Percentiles rank a stretch among this genome's conserved stretches.
Evolutionary conservation across 2,797 vertebrate genomes (phyloP).

Genomic region (Neosalanx taihuensis): DNA sequence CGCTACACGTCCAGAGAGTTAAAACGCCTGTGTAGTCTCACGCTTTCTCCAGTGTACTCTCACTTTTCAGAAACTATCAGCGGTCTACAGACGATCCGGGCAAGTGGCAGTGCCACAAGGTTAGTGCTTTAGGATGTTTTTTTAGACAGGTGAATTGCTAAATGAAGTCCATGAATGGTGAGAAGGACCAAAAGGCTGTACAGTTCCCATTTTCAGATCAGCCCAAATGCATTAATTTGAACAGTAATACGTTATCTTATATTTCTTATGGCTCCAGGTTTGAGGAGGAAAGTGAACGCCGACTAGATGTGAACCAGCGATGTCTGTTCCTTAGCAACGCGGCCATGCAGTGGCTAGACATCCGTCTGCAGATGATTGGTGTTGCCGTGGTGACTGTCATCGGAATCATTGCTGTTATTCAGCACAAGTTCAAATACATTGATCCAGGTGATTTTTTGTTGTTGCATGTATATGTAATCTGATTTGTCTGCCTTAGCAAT

Average conservation of each 20-base stretch:
- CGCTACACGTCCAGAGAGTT: slow-evolving; percentile 88
- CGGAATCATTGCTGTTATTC: slow-evolving; percentile 81
- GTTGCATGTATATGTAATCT: neutral
- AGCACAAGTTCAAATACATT: slow-evolving; percentile 80
- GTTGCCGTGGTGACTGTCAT: slow-evolving; percentile 84
- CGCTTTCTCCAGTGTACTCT: slow-evolving; percentile 90
- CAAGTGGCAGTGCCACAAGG: slow-evolving; percentile 79
- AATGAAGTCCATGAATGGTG: neutral
- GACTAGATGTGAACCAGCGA: slow-evolving; percentile 88
- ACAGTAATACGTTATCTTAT: neutral
- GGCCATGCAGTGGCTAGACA: slow-evolving; percentile 89
- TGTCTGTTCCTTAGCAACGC: slow-evolving; percentile 88
- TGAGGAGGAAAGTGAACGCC: slow-evolving; percentile 79
- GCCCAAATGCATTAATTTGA: neutral
- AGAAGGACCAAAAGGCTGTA: neutral
- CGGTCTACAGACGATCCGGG: slow-evolving; percentile 85
- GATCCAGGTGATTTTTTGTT: slow-evolving; percentile 80
- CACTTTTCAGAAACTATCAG: slow-evolving; percentile 94
- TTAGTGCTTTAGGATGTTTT: slow-evolving; percentile 40
- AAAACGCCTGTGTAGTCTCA: slow-evolving; percentile 87
- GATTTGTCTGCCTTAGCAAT: neutral
- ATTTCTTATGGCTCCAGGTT: slow-evolving; percentile 73
- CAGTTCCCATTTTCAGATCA: too few relatives aligned
- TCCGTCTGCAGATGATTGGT: slow-evolving; percentile 95
- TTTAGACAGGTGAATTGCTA: neutral